These are phyloP conservation scores for Pedionomus torquatus DNA, from an alignment of 2,113 vertebrate genomes.

Conservation along the genomic window DNA sequence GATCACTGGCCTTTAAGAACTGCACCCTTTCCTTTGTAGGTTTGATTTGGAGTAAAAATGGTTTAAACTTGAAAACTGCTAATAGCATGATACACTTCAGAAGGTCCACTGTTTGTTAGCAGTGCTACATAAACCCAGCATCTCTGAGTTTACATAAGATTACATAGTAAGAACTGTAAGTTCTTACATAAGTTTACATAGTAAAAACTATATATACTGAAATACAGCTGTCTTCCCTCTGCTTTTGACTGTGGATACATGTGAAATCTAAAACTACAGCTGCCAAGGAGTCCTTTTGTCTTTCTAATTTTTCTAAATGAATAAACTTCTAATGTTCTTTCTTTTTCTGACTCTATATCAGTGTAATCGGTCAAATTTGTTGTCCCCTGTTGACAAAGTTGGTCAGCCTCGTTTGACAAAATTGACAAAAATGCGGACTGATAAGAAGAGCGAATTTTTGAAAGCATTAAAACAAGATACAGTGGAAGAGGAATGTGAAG, in stretches of 20 bases:
- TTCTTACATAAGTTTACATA: too few species aligned
- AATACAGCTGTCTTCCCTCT: background rate
- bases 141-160: background rate
- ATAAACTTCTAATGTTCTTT: background rate
- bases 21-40: background rate
- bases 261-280: background rate
- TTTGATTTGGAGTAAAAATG: background rate
- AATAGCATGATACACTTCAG: background rate
- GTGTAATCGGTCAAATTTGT: slow-evolving; percentile 78
- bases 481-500: slow-evolving; percentile 73
- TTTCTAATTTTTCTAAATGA: background rate
- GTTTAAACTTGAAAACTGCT: background rate
- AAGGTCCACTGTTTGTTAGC: background rate
- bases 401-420: slow-evolving; percentile 78
- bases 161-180: too few species aligned
- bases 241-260: background rate
- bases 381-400: slow-evolving; percentile 78
- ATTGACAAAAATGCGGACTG: slow-evolving; percentile 75
- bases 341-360: background rate
- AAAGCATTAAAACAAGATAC: slow-evolving; percentile 76
- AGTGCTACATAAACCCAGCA: background rate
- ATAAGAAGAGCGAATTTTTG: slow-evolving; percentile 83
- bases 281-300: background rate
- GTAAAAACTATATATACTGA: background rate
- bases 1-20: background rate